Percentiles rank a stretch among this genome's conserved stretches.
Conservation (phyloP, 2,113 vertebrate species). For the Laticauda colubrina region DNA sequence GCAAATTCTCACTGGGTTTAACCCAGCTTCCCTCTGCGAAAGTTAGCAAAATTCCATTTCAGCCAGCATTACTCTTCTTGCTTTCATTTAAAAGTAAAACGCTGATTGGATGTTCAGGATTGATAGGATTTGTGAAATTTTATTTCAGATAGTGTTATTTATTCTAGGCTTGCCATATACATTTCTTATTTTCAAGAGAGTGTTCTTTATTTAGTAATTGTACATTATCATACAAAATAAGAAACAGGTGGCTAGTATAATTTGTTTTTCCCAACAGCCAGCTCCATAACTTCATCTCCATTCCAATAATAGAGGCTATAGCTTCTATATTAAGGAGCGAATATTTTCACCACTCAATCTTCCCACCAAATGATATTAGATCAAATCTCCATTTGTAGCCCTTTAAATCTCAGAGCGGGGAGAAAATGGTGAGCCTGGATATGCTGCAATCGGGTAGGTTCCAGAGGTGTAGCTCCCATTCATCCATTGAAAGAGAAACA, state of each 20-base stretch:
- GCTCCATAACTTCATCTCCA: background rate
- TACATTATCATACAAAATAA: background rate
- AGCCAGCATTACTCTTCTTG: background rate
- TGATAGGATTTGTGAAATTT: background rate
- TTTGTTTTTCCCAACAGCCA: background rate
- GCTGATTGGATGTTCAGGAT: background rate
- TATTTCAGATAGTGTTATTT: background rate
- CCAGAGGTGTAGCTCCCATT: background rate
- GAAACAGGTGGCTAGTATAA: background rate
- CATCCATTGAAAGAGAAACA: background rate
- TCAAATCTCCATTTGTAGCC: background rate
- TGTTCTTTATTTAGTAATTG: background rate
- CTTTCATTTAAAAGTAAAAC: background rate
- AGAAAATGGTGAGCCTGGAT: background rate
- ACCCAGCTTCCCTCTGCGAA: background rate
- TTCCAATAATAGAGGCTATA: background rate
- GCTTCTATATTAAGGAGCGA: background rate
- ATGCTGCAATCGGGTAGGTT: background rate
- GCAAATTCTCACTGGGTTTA: background rate
- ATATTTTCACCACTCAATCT: background rate
- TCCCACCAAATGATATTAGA: background rate
- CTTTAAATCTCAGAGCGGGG: background rate
- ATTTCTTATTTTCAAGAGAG: background rate
- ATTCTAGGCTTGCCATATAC: background rate
- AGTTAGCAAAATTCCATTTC: background rate